Evolutionary conservation across 1,140 invertebrate genomes (phyloP).

Genomic region (Trigoniulus corallinus): DNA sequence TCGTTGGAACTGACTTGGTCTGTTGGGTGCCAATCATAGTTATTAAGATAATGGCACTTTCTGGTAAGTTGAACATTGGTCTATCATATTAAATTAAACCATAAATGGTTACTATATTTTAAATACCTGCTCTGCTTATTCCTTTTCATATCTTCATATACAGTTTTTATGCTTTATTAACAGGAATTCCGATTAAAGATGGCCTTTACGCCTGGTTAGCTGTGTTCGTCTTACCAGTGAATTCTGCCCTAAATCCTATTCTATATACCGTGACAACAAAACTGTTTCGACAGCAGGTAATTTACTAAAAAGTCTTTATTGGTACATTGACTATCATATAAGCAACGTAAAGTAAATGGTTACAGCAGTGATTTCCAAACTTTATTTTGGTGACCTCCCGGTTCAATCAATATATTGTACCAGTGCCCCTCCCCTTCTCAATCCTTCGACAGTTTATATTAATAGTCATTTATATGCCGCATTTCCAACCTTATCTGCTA

Average conservation of each 20-base stretch:
- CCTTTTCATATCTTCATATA: background rate
- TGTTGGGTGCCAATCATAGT: slow-evolving; percentile 24
- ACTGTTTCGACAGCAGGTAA: slow-evolving; percentile 6
- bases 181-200: background rate
- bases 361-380: too few relatives aligned
- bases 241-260: slow-evolving; percentile 25
- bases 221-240: slow-evolving; percentile 25
- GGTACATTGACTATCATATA: too few relatives aligned
- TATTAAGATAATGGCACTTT: slow-evolving; percentile 19
- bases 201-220: slow-evolving; percentile 23
- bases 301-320: background rate
- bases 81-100: too few relatives aligned
- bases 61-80: slow-evolving; percentile 12
- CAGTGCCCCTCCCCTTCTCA: too few relatives aligned
- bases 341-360: too few relatives aligned
- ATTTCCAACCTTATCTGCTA: too few relatives aligned
- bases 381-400: too few relatives aligned
- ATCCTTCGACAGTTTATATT: too few relatives aligned
- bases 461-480: too few relatives aligned
- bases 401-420: too few relatives aligned
- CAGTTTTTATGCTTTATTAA: background rate
- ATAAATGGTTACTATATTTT: too few relatives aligned
- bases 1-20: slow-evolving; percentile 20
- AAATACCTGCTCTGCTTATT: too few relatives aligned
- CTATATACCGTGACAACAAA: slow-evolving; percentile 24